phyloP scores from a whole-genome alignment of 2,113 vertebrate genomes.

The Pedionomus torquatus region DNA sequence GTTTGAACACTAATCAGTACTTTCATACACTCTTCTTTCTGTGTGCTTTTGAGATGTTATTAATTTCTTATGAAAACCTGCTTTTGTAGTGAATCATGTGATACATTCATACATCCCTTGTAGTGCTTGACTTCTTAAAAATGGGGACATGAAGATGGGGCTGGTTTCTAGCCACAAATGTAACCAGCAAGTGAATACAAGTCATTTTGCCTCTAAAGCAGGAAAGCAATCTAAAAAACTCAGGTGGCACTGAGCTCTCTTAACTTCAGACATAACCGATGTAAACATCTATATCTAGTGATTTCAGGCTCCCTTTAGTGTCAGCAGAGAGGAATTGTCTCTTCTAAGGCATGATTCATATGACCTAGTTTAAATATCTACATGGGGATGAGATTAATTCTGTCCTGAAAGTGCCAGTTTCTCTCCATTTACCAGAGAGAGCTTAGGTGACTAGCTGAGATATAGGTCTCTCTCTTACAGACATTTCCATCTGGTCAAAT shows the following conservation, averaged over 20 bases:
- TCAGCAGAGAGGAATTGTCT: conserved; percentile 36
- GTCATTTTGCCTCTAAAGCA: not conserved
- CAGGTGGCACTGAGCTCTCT: not conserved
- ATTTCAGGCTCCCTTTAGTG: conserved; percentile 57
- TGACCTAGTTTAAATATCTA: conserved; percentile 63
- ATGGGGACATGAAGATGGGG: not conserved
- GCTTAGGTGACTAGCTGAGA: conserved; percentile 25
- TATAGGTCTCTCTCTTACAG: not conserved
- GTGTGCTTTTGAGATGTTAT: not conserved
- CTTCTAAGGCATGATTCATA: conserved; percentile 52
- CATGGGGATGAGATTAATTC: conserved; percentile 50
- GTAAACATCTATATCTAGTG: conserved; percentile 44
- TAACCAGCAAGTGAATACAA: not conserved
- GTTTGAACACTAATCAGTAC: not conserved
- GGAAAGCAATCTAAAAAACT: not conserved
- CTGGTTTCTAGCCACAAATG: not conserved
- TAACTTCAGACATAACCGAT: not conserved
- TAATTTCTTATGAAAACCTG: not conserved
- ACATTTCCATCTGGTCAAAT: conserved; percentile 9
- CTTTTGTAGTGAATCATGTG: not conserved
- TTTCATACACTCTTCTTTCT: not conserved
- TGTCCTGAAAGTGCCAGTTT: conserved; percentile 62
- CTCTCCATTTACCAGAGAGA: conserved; percentile 5
- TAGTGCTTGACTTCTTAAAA: not conserved
- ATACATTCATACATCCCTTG: not conserved